These are phyloP conservation scores for Agrilus cyanescens DNA, from an alignment of 2,888 invertebrate species.

Conservation along the genomic window DNA sequence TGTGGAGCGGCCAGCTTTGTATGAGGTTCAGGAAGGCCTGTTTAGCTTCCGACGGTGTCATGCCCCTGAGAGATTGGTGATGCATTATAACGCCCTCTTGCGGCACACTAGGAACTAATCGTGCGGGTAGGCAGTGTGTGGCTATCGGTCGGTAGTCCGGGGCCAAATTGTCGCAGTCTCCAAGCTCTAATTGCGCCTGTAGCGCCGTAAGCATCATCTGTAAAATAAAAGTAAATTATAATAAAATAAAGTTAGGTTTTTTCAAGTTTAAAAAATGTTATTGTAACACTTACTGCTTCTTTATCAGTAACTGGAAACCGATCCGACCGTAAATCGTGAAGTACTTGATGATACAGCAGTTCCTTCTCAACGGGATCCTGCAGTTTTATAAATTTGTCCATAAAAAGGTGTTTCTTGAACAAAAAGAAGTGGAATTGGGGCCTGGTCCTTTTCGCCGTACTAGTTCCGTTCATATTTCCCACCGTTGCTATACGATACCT, in stretches of 20 bases:
- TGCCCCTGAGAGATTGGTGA: constrained; percentile 81
- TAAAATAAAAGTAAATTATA: constrained; percentile 14
- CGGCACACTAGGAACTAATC: constrained; percentile 66
- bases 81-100: constrained; percentile 80
- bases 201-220: constrained; percentile 89
- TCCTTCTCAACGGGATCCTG: constrained; percentile 87
- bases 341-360: constrained; percentile 82
- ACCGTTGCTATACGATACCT: constrained; percentile 65
- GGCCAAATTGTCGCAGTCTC: constrained; percentile 62
- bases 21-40: constrained; percentile 87
- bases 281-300: constrained; percentile 65
- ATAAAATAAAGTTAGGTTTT: neutral
- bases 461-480: constrained; percentile 26
- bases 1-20: constrained; percentile 85
- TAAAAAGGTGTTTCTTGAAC: constrained; percentile 73
- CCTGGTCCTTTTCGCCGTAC: constrained; percentile 29
- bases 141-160: constrained; percentile 57
- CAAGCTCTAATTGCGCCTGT: constrained; percentile 84
- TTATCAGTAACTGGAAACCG: constrained; percentile 86
- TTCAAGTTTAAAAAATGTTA: constrained; percentile 1
- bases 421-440: constrained; percentile 56
- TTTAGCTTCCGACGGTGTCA: constrained; percentile 77
- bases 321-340: constrained; percentile 82
- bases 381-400: constrained; percentile 66
- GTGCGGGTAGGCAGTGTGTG: constrained; percentile 70